These are phyloP conservation scores for Choloepus hoffmanni DNA, from an alignment of 2,113 vertebrate species.

Conservation along the genomic window DNA sequence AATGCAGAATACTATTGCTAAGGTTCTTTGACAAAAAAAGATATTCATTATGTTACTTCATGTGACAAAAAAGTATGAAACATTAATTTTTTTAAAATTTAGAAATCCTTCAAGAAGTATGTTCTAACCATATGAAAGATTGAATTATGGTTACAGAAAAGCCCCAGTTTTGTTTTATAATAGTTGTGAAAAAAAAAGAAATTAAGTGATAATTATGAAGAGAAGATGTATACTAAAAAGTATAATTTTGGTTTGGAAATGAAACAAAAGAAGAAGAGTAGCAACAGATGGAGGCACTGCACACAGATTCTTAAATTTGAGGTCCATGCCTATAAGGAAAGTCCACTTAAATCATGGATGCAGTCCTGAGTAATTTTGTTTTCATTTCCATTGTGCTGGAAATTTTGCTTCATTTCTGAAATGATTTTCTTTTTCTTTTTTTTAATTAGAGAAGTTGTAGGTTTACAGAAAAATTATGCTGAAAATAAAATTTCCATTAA, in stretches of 20 bases:
- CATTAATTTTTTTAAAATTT: background rate
- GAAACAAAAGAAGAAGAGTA: background rate
- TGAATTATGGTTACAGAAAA: slow-evolving; percentile 37
- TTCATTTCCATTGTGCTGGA: no score
- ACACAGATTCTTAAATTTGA: background rate
- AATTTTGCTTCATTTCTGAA: slow-evolving; percentile 38
- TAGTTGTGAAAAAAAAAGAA: slow-evolving; percentile 45
- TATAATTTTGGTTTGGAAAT: background rate
- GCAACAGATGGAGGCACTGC: background rate
- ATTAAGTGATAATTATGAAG: background rate
- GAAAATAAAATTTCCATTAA: no score
- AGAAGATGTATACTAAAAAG: background rate
- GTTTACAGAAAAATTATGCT: no score
- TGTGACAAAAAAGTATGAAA: background rate
- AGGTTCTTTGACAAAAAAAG: background rate
- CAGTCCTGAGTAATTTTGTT: background rate
- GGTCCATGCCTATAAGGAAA: background rate
- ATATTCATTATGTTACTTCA: background rate
- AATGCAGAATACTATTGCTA: background rate
- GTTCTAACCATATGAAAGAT: background rate
- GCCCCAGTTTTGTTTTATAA: background rate
- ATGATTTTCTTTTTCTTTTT: background rate
- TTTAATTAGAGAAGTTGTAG: no score
- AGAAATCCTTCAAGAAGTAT: slow-evolving; percentile 30
- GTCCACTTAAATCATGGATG: background rate